These are phyloP conservation scores for Sardinella longiceps DNA, from an alignment of 2,797 vertebrate species.

Conservation along the genomic window DNA sequence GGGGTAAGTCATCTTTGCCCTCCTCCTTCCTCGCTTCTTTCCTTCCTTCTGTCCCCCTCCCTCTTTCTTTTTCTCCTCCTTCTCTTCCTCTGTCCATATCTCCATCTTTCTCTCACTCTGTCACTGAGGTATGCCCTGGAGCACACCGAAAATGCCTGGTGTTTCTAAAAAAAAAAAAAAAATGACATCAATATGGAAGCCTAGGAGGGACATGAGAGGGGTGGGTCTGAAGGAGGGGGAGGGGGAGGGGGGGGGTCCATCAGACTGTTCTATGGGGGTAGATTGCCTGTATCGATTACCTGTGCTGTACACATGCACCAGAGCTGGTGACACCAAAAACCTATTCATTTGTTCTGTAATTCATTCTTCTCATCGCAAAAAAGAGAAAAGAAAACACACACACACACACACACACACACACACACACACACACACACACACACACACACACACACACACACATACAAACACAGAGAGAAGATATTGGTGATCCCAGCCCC, in stretches of 20 bases:
- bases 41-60: not conserved
- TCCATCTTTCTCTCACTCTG: not conserved
- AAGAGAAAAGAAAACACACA: not conserved
- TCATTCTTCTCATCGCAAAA: not conserved
- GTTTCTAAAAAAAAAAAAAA: not conserved
- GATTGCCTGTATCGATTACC: not conserved
- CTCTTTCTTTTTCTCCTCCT: not conserved
- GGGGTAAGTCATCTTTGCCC: constrained; percentile 85
- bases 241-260: not conserved
- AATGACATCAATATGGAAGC: not conserved
- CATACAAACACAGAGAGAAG: not conserved
- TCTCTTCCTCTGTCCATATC: not conserved
- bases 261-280: not conserved
- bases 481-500: not conserved
- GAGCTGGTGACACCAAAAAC: not conserved
- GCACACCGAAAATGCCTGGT: not conserved
- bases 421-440: too few relatives aligned
- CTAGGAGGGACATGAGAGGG: not conserved
- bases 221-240: not conserved
- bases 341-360: constrained; percentile 3
- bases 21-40: constrained; percentile 3
- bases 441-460: too few relatives aligned
- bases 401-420: not conserved
- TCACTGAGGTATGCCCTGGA: not conserved
- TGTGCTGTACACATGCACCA: not conserved